A percentile compares a stretch with the other conserved stretches of the same genome.
Conservation (phyloP, 2,113 vertebrate species). For the Orientallactaga bullata region DNA sequence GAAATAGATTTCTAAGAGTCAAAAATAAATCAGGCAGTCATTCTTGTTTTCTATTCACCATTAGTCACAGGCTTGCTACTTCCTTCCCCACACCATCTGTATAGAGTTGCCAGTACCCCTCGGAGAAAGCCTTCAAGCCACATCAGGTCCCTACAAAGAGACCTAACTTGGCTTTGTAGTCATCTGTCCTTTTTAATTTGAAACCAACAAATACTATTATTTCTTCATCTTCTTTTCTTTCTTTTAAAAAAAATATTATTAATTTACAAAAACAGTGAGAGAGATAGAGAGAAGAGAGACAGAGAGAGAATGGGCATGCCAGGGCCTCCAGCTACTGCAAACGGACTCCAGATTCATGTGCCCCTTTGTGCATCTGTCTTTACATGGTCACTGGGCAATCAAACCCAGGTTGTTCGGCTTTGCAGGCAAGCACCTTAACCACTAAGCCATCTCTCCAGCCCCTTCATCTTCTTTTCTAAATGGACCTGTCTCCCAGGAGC, state of each 20-base stretch:
- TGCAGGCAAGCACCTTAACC: too few relatives aligned
- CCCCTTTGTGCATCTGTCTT: too few relatives aligned
- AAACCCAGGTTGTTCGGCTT: too few relatives aligned
- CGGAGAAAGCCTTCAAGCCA: neutral
- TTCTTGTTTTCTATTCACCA: accelerated
- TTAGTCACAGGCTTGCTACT: accelerated
- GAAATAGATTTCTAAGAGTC: neutral
- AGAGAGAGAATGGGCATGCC: too few relatives aligned
- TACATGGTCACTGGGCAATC: too few relatives aligned
- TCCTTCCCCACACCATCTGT: neutral
- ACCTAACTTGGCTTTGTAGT: neutral
- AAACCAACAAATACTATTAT: neutral
- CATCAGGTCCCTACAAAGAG: neutral
- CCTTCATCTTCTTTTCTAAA: neutral
- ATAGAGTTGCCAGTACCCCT: accelerated
- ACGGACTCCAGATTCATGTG: too few relatives aligned
- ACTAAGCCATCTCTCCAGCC: too few relatives aligned
- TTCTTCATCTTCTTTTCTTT: neutral
- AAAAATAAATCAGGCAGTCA: neutral
- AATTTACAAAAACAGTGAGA: too few relatives aligned
- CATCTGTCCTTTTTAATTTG: neutral
- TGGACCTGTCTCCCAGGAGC: neutral
- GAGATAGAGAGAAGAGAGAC: too few relatives aligned
- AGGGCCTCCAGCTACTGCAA: too few relatives aligned
- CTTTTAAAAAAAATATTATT: too few relatives aligned